Percentiles rank a stretch among this genome's conserved stretches.
Conservation (phyloP, 2,797 vertebrate genomes). For the Sebastiscus tertius region DNA sequence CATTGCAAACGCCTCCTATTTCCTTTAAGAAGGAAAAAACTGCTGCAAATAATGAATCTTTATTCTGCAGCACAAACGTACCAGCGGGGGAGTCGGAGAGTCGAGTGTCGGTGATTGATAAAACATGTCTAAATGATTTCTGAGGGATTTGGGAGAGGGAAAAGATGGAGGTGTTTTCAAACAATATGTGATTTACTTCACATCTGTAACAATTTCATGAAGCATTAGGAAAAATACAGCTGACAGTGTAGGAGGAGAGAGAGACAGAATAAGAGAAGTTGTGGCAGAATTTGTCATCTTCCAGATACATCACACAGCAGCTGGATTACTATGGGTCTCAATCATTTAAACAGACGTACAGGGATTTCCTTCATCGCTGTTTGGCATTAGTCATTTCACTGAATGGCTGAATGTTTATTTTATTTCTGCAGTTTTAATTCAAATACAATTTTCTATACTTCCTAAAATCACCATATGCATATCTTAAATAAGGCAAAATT, state of each 20-base stretch:
- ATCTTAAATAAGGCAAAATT: not conserved
- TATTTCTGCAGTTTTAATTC: not conserved
- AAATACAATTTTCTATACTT: not conserved
- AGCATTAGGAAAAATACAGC: not conserved
- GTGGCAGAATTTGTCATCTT: conserved; percentile 28
- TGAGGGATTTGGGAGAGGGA: conserved; percentile 35
- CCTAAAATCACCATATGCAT: not conserved
- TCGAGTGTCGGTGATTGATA: conserved; percentile 32
- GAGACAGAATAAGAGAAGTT: conserved; percentile 5
- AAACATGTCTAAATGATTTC: conserved; percentile 31
- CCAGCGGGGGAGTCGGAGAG: conserved; percentile 13
- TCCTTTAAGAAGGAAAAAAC: conserved; percentile 2
- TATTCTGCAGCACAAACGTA: not conserved
- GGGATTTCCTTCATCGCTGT: conserved; percentile 36
- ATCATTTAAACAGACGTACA: conserved; percentile 49
- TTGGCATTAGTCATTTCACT: conserved; percentile 11
- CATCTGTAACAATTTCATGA: conserved; percentile 43
- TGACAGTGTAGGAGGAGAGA: conserved; percentile 53
- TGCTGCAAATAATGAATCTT: conserved; percentile 2
- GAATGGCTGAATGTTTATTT: conserved; percentile 7
- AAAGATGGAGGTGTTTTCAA: conserved; percentile 52
- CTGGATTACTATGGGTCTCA: conserved; percentile 3
- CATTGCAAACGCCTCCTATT: conserved; percentile 1
- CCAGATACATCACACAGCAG: not conserved
- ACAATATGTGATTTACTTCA: conserved; percentile 58